These are phyloP conservation scores for Elachura formosa DNA, from an alignment of 2,113 vertebrate genomes.

Conservation along the genomic window DNA sequence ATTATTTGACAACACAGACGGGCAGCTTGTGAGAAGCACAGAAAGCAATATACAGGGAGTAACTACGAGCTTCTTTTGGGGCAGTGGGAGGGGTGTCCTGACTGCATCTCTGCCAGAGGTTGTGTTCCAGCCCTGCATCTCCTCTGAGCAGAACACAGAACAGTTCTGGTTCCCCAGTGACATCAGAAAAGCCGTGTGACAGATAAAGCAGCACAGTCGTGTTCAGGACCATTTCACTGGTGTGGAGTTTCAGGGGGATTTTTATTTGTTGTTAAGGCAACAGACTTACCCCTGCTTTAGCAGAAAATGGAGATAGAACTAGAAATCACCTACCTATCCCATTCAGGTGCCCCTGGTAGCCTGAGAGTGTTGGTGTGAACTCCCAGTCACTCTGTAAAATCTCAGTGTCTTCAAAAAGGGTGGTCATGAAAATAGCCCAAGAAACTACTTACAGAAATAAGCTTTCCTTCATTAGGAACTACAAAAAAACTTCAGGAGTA, in stretches of 20 bases:
- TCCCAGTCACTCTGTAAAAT: neutral
- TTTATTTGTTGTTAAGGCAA: neutral
- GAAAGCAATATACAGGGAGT: accelerated
- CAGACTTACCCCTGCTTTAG: neutral
- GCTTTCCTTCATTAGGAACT: neutral
- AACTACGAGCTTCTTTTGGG: neutral
- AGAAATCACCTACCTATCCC: neutral
- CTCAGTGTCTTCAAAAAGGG: neutral
- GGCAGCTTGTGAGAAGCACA: neutral
- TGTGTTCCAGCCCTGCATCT: neutral
- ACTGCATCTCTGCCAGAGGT: neutral
- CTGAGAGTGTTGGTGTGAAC: neutral
- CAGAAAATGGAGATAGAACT: neutral
- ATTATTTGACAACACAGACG: neutral
- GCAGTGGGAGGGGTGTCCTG: neutral
- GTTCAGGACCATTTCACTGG: neutral
- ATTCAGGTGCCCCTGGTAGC: neutral
- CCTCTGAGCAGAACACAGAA: neutral
- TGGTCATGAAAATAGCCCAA: neutral
- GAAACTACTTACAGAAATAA: neutral
- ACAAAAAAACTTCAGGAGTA: neutral
- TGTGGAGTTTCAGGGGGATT: neutral
- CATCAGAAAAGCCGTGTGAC: neutral
- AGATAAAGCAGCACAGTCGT: accelerated
- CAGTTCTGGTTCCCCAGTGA: neutral